Conservation (phyloP, 2,797 vertebrate genomes). For the Thunnus albacares region DNA sequence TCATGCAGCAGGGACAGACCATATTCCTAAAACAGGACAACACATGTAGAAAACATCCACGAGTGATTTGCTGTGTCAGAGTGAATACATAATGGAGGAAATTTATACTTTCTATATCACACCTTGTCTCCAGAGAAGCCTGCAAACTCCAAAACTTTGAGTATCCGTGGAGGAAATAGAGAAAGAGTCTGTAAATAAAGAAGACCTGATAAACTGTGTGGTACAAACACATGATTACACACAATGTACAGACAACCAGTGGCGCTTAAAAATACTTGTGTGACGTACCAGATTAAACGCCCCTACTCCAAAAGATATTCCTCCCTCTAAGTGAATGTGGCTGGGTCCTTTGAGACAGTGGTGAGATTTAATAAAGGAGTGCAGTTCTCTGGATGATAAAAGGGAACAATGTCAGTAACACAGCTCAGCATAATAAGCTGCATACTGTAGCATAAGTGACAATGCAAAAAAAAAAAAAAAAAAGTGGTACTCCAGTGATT, state of each 20-base stretch:
- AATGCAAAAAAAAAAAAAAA: background rate
- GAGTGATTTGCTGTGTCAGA: background rate
- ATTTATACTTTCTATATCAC: rapidly evolving
- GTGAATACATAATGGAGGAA: background rate
- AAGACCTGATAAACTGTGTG: constrained; percentile 2
- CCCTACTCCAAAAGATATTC: constrained; percentile 88
- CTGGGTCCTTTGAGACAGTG: constrained; percentile 80
- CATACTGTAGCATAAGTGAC: background rate
- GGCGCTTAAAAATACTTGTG: background rate
- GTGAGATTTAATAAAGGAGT: constrained; percentile 83
- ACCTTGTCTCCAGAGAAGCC: constrained; percentile 93
- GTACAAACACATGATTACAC: background rate
- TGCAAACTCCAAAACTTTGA: constrained; percentile 90
- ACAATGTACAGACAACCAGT: background rate
- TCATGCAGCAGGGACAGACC: constrained; percentile 86
- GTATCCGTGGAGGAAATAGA: constrained; percentile 88
- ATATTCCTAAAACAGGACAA: constrained; percentile 81
- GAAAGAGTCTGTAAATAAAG: constrained; percentile 80
- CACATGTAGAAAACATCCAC: background rate
- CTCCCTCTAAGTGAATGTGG: constrained; percentile 88
- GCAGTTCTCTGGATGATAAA: constrained; percentile 83
- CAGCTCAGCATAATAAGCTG: background rate
- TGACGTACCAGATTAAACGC: constrained; percentile 89
- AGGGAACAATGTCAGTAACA: background rate
- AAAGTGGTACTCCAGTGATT: background rate